Base-by-base conservation (phyloP, 2,888 invertebrate genomes). In the Choristoneura rosaceana region DNA sequence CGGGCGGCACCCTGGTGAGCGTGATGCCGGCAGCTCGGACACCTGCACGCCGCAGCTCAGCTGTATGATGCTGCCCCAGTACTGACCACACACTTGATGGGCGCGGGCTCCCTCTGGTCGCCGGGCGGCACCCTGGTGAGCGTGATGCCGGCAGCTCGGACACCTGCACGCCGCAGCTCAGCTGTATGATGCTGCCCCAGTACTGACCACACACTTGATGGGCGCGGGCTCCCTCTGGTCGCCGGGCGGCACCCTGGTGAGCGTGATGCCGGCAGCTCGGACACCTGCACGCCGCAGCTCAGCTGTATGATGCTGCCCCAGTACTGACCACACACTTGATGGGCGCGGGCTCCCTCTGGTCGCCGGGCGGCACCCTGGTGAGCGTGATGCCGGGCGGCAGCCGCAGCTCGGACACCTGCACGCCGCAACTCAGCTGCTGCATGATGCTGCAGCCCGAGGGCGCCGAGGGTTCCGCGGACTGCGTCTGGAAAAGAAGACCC, bases 381-480 rank as follows among this genome's bases (percentile, higher is more conserved):
- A 97, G 94, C 0, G 97, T 97, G 61, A 97, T 97, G n/a, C 97
- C 97, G 0, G 97, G 97, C 0, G 97, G 97, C 59, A 97, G 87
- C 52, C 94, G 94, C 25, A 96, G 82, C 76, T 96, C 96, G 9
- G 96, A 95, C 68, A 96, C 96, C 90, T 94, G 94, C 14, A 94
- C 93, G 0, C 94, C 94, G 71, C 92, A 88, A 75, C 93, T 92
- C 2, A 94, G 88, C 62, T 94, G 94, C 33, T 94, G 93, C 94
- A 94, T 94, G 66, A 94, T 94, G 76, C 94, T 94, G 82, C 94
- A 94, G 0, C 93, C 88, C 0, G 90, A 80, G 0, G 90, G 87
- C 74, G 88, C 87, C 0, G 89, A 90, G 0, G 80, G 60, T 10
- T 87, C 80, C 0, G 63, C 12, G 70, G 77, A 79, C 2, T 74